Conservation (phyloP, 1,140 invertebrate species). For the Tetramorium alpestre region DNA sequence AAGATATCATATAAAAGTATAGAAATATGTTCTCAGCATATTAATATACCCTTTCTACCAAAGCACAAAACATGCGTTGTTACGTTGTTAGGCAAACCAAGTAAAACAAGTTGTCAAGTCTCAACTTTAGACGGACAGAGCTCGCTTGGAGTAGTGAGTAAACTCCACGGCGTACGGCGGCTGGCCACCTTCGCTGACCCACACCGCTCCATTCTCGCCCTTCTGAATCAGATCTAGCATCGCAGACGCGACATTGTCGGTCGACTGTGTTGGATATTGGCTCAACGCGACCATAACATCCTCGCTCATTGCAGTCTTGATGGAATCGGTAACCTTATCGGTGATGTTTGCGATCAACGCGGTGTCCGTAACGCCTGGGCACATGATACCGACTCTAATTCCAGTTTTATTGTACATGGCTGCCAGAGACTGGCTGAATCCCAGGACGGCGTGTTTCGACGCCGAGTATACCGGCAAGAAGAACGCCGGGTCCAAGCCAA, state of each 20-base stretch:
- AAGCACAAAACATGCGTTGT: too few species aligned
- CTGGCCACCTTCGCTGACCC: conserved; percentile 81
- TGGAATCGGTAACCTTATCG: not conserved
- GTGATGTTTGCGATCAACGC: rapidly evolving
- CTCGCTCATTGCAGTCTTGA: not conserved
- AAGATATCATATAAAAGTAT: too few species aligned
- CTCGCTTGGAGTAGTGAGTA: conserved; percentile 17
- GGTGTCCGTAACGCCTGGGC: conserved; percentile 83
- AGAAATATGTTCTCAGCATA: too few species aligned
- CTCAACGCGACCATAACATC: rapidly evolving
- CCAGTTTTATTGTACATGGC: conserved; percentile 67
- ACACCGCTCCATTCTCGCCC: conserved; percentile 82
- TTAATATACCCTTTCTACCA: too few species aligned
- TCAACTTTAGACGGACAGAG: not conserved
- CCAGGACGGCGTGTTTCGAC: conserved; percentile 87
- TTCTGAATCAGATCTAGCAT: conserved; percentile 82
- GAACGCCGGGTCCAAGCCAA: conserved; percentile 50
- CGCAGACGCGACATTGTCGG: conserved; percentile 77
- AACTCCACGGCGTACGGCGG: conserved; percentile 80
- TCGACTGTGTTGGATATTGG: not conserved
- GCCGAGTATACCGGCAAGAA: conserved; percentile 87
- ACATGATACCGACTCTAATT: conserved; percentile 83
- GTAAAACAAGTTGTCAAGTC: not conserved
- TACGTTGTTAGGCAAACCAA: too few species aligned
- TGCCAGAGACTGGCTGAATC: conserved; percentile 79